These are phyloP conservation scores for Lepus oiostolus DNA, from an alignment of 2,797 vertebrate genomes.

Conservation along the genomic window DNA sequence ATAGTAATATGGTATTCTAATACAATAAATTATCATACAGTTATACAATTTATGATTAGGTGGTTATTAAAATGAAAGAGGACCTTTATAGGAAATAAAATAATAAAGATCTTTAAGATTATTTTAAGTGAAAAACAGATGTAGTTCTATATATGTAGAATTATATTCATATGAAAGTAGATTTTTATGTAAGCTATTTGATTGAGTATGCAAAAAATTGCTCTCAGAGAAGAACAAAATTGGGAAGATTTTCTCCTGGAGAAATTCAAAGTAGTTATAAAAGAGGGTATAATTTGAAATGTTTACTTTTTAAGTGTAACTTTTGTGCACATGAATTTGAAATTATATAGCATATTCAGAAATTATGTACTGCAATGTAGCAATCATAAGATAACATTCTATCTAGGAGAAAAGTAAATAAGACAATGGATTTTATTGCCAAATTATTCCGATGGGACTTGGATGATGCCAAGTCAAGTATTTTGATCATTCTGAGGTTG, in stretches of 20 bases:
- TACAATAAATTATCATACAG: constrained; percentile 21
- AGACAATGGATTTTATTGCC: not conserved
- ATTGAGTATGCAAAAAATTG: not conserved
- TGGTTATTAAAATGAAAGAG: not conserved
- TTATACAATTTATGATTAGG: not conserved
- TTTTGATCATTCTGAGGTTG: not conserved
- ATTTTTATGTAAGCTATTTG: constrained; percentile 13
- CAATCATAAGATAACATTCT: constrained; percentile 45
- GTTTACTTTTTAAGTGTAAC: not conserved
- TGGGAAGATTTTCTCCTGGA: not conserved
- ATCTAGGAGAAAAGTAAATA: not conserved
- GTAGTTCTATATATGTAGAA: not conserved
- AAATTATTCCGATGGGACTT: not conserved
- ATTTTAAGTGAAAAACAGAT: constrained; percentile 30
- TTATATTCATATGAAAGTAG: not conserved
- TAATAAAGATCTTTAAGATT: not conserved
- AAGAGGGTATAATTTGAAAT: not conserved
- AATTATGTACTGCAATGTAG: not conserved
- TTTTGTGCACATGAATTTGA: not conserved
- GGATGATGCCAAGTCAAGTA: not conserved
- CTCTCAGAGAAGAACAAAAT: not conserved
- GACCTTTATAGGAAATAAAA: not conserved
- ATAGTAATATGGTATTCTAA: not conserved
- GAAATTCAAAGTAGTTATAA: not conserved
- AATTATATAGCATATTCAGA: not conserved